Conservation (phyloP, 2,797 vertebrate species). For the Thaleichthys pacificus region DNA sequence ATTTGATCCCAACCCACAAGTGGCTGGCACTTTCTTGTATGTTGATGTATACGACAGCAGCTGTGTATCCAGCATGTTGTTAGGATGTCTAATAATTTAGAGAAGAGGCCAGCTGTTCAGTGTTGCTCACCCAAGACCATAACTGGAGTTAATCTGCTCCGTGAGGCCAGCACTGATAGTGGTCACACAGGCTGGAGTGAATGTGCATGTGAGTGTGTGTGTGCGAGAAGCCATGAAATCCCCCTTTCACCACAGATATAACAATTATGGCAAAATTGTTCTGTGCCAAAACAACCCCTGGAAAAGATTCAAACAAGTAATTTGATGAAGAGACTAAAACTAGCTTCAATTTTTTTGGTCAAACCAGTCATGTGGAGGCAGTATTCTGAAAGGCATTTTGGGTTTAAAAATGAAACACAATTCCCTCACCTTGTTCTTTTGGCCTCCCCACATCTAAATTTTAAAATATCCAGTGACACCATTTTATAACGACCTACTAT, state of each 20-base stretch:
- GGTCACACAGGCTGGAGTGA: slow-evolving; percentile 31
- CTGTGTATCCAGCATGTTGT: background rate
- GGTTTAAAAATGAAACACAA: too few species aligned
- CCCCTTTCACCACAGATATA: slow-evolving; percentile 3
- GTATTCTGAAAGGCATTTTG: too few species aligned
- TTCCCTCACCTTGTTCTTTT: too few species aligned
- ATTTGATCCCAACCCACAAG: background rate
- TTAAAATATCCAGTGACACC: too few species aligned
- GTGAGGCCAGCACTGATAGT: slow-evolving; percentile 27
- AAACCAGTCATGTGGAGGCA: too few species aligned
- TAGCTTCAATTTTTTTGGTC: too few species aligned
- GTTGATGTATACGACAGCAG: background rate
- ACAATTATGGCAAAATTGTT: slow-evolving; percentile 9
- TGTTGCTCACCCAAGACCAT: slow-evolving; percentile 16
- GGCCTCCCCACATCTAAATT: too few species aligned
- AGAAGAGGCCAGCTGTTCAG: slow-evolving; percentile 41
- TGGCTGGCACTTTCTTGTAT: background rate
- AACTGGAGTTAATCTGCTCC: slow-evolving; percentile 42
- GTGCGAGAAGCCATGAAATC: slow-evolving; percentile 39
- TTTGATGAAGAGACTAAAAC: too few species aligned
- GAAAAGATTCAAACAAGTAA: slow-evolving; percentile 25
- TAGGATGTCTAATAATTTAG: slow-evolving; percentile 13
- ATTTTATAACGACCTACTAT: too few species aligned
- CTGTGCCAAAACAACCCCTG: slow-evolving; percentile 23
- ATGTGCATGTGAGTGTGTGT: background rate